Evolutionary conservation across 2,888 invertebrate species (phyloP).

Genomic region (Neoscelio sp.): DNA sequence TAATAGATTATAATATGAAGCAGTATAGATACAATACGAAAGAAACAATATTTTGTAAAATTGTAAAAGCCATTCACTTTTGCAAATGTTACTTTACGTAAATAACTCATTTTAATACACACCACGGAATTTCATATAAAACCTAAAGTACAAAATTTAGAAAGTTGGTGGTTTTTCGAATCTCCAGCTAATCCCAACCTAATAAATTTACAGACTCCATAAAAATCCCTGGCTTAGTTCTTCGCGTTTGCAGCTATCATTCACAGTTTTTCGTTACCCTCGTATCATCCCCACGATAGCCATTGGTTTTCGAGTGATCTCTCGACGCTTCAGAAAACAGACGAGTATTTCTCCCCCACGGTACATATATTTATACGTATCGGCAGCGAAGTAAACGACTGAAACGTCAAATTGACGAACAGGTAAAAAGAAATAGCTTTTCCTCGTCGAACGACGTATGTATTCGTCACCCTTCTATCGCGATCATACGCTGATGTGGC

Average conservation of each 20-base stretch:
- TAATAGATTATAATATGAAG: too few relatives aligned
- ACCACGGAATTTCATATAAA: neutral
- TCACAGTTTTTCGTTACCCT: constrained; percentile 49
- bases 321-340: constrained; percentile 25
- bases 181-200: constrained; percentile 46
- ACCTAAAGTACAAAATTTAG: neutral
- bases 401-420: constrained; percentile 46
- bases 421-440: constrained; percentile 50
- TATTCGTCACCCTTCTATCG: constrained; percentile 36
- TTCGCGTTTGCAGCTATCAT: constrained; percentile 47
- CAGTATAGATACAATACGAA: too few relatives aligned
- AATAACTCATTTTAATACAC: neutral
- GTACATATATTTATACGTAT: constrained; percentile 51
- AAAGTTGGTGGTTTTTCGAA: constrained; percentile 15
- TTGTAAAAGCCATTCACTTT: too few relatives aligned
- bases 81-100: neutral
- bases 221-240: constrained; percentile 66
- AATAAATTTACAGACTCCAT: constrained; percentile 69
- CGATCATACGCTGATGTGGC: constrained; percentile 36
- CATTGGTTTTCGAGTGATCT: constrained; percentile 49
- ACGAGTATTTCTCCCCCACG: constrained; percentile 37
- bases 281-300: constrained; percentile 54
- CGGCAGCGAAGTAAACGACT: constrained; percentile 31
- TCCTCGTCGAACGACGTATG: constrained; percentile 14
- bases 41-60: too few relatives aligned